phyloP scores from a whole-genome alignment of 2,797 vertebrate species.

The Poliocrania exsul region DNA sequence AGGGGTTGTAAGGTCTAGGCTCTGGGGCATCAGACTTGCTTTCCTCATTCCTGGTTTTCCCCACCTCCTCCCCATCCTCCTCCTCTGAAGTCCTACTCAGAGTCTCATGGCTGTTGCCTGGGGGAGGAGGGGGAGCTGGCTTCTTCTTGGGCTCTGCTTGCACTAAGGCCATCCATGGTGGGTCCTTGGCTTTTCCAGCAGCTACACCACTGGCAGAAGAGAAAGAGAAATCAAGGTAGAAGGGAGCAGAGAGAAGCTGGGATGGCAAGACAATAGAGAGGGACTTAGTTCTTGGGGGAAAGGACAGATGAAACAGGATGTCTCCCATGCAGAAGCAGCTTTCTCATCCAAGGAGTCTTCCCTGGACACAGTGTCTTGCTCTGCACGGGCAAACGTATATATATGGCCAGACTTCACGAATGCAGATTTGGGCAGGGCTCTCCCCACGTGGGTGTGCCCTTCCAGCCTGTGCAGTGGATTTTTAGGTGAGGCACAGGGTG shows the following conservation, averaged over 20 bases:
- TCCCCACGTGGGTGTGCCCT: too few relatives aligned
- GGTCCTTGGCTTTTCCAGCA: conserved; percentile 82
- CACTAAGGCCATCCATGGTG: conserved; percentile 95
- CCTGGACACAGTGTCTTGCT: background rate
- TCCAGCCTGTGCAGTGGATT: too few relatives aligned
- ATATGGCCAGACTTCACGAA: too few relatives aligned
- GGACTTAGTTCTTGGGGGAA: background rate
- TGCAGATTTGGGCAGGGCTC: too few relatives aligned
- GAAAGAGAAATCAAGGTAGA: background rate
- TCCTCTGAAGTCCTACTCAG: conserved; percentile 28
- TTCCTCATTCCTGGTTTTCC: conserved; percentile 17
- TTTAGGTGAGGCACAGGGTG: too few relatives aligned
- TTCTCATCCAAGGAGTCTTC: background rate
- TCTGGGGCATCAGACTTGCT: conserved; percentile 56
- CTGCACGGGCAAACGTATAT: background rate
- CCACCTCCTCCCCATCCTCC: background rate
- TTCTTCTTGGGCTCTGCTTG: conserved; percentile 91
- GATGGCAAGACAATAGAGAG: background rate
- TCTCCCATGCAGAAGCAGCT: background rate
- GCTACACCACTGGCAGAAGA: conserved; percentile 22
- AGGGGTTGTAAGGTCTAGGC: conserved; percentile 86
- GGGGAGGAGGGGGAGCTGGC: conserved; percentile 75
- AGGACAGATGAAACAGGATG: background rate
- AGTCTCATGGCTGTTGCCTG: conserved; percentile 53
- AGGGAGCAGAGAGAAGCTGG: background rate